Percentiles rank a stretch among this genome's conserved stretches.
phyloP scores from a whole-genome alignment of 2,888 invertebrate species.

The Syrphus vitripennis region DNA sequence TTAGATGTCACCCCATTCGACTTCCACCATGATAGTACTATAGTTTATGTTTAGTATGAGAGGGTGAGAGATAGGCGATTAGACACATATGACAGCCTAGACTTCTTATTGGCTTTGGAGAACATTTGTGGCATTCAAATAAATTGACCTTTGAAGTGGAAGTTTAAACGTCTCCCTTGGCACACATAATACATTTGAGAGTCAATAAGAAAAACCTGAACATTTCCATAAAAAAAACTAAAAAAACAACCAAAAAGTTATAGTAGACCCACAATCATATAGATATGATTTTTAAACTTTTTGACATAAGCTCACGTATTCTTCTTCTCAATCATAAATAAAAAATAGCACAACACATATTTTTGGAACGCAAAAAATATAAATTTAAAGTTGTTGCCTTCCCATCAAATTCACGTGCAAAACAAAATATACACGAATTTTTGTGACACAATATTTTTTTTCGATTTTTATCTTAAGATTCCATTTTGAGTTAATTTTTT shows the following conservation, averaged over 20 bases:
- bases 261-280: constrained; percentile 20
- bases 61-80: too few relatives aligned
- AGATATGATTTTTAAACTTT: constrained; percentile 50
- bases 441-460: not conserved
- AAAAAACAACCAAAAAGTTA: constrained; percentile 2
- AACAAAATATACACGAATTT: not conserved
- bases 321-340: constrained; percentile 66
- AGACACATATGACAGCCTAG: too few relatives aligned
- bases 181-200: too few relatives aligned
- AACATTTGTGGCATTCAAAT: too few relatives aligned
- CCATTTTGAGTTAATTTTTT: not conserved
- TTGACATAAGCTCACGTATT: constrained; percentile 51
- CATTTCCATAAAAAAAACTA: too few relatives aligned
- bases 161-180: too few relatives aligned
- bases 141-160: too few relatives aligned
- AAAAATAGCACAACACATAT: constrained; percentile 33
- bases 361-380: not conserved
- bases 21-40: too few relatives aligned
- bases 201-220: too few relatives aligned
- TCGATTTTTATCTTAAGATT: not conserved
- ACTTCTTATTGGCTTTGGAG: too few relatives aligned
- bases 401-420: constrained; percentile 4
- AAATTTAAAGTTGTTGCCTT: not conserved
- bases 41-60: too few relatives aligned
- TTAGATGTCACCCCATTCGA: too few relatives aligned